Base-by-base conservation (phyloP, 1,140 invertebrate species). In the Oreohelix idahoensis region DNA sequence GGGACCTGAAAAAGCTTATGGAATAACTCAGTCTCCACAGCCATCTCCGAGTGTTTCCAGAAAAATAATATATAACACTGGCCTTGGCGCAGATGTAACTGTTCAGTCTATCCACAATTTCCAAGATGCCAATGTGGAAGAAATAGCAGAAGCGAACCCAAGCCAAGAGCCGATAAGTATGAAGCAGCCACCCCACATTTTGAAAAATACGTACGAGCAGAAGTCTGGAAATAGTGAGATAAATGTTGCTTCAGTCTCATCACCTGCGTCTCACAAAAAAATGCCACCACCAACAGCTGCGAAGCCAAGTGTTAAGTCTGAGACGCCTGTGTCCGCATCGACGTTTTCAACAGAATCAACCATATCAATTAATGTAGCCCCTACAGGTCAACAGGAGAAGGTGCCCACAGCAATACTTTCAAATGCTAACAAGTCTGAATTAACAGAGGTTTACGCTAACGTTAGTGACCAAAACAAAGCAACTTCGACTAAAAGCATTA, bases 41-140 rank as follows among this genome's bases (percentile, higher is more conserved):
- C 71, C 80, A 1, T 83, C 75, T 20, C 81, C 81, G 0, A 77
- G 39, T 29, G 49, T 77, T 10, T 32, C 73, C 2, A 83, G 75
- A 35, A 83, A 78, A n/a, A 70, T 78, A 11, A 82, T 82, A 23
- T 82, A 53, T 51, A 82, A 82, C 80, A 75, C 13, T 32, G 79
- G 70, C 1, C 23, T 39, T 38, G 35, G 49, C 49, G 10, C 73
- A 4, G 80, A 82, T 1, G 23, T 4, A 2, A 53, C 45, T 11
- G 5, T 35, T 36, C 23, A 73, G 10, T n/a, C 66, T 35, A 26
- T 69, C n/a, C 1, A 1, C 4, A 73, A 32, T 23, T 58, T 75
- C 38, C 70, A 51, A 58, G 80, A 82, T 13, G 32, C 20, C 5
- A 0, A 20, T 32, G 29, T 5, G 38, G 71, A 82, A 32, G 51